A percentile compares a stretch with the other conserved stretches of the same genome.
Evolutionary conservation across 1,140 invertebrate species (phyloP).

Genomic region (Plutomurus gul): DNA sequence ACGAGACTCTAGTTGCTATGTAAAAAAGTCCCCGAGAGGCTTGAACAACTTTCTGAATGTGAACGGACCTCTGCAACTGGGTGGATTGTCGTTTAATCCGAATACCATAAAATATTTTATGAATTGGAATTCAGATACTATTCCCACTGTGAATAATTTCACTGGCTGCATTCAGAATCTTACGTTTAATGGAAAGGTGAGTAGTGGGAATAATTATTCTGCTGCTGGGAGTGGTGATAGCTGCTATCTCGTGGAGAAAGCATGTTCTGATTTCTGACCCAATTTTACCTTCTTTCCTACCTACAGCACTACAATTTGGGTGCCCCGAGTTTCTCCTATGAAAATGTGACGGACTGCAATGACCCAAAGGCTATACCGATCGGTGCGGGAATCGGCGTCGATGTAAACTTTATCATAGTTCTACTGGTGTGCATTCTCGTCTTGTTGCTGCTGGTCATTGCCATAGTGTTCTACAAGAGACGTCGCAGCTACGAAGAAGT

Average conservation of each 20-base stretch:
- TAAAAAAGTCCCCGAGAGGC: constrained; percentile 66
- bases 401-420: constrained; percentile 81
- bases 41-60: constrained; percentile 77
- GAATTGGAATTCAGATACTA: constrained; percentile 68
- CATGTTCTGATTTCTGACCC: not conserved
- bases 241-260: too few relatives aligned
- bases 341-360: constrained; percentile 66
- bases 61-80: constrained; percentile 84
- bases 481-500: constrained; percentile 75
- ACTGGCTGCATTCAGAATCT: constrained; percentile 84
- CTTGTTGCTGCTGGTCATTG: constrained; percentile 77
- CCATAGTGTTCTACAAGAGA: constrained; percentile 81
- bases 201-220: constrained; percentile 44
- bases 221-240: too few relatives aligned
- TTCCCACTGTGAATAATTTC: constrained; percentile 71
- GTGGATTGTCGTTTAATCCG: constrained; percentile 73
- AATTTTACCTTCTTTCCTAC: constrained; percentile 30
- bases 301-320: constrained; percentile 75
- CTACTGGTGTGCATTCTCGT: constrained; percentile 78
- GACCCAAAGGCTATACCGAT: constrained; percentile 71
- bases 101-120: constrained; percentile 61
- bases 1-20: constrained; percentile 34
- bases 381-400: constrained; percentile 77
- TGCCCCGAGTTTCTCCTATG: constrained; percentile 68
- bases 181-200: constrained; percentile 74